Percentiles rank a stretch among this genome's conserved stretches.
Conservation (phyloP, 2,888 invertebrate genomes). For the Adelognathus sp. region DNA sequence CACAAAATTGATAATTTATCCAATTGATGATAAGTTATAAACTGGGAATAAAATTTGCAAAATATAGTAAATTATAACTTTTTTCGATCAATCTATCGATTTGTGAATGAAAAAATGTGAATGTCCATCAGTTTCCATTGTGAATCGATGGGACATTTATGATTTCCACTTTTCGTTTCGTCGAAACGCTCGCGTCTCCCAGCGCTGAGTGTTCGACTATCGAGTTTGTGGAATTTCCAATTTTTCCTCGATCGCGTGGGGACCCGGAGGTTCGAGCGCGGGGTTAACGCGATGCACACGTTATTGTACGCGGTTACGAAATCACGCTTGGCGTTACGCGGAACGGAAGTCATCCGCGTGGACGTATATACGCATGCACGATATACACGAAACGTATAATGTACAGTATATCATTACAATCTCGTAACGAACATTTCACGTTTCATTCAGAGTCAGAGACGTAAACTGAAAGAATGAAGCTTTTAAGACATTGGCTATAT, state of each 20-base stretch:
- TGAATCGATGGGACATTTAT: neutral
- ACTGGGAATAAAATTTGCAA: too few species aligned
- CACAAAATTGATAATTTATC: too few species aligned
- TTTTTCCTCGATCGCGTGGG: constrained; percentile 7
- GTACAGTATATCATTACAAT: constrained; percentile 7
- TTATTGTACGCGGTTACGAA: constrained; percentile 39
- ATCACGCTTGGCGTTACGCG: constrained; percentile 40
- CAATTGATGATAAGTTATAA: too few species aligned
- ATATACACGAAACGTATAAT: neutral
- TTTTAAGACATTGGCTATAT: too few species aligned
- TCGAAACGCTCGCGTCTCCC: neutral
- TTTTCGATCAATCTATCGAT: too few species aligned
- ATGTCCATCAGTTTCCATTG: too few species aligned
- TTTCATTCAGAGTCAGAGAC: too few species aligned
- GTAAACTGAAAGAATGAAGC: too few species aligned
- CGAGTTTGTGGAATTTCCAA: neutral
- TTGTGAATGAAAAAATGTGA: too few species aligned
- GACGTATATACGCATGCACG: neutral
- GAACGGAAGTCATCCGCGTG: constrained; percentile 49
- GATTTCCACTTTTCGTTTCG: neutral
- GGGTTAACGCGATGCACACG: constrained; percentile 48
- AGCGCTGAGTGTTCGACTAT: neutral
- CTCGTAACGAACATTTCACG: neutral
- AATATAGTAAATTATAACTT: too few species aligned
- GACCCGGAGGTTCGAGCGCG: constrained; percentile 16